A percentile compares a stretch with the other conserved stretches of the same genome.
These are phyloP conservation scores for Mesoclemmys tuberculata DNA, from an alignment of 2,113 vertebrate genomes.

Conservation along the genomic window DNA sequence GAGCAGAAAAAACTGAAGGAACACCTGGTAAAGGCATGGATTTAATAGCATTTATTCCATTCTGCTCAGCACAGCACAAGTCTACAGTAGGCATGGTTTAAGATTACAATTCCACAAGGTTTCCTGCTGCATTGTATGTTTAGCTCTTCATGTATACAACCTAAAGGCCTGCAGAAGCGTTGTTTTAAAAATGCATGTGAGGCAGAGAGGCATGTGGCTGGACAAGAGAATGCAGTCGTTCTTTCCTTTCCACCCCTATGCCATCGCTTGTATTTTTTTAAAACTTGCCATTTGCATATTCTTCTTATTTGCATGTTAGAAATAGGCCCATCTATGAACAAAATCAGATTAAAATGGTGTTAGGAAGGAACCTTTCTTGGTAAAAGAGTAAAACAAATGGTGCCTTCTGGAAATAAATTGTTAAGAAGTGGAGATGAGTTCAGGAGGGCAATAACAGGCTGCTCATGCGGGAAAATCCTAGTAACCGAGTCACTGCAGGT, in stretches of 20 bases:
- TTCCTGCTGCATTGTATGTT: neutral
- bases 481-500: fast-evolving
- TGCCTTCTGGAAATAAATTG: neutral
- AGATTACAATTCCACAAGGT: neutral
- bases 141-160: neutral
- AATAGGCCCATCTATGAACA: neutral
- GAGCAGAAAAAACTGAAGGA: neutral
- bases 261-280: neutral
- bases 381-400: neutral
- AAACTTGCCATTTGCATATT: neutral
- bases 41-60: neutral
- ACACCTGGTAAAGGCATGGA: neutral
- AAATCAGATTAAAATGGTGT: neutral
- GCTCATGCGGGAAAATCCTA: neutral
- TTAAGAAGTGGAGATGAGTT: neutral
- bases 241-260: neutral
- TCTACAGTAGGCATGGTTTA: neutral
- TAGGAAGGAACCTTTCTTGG: neutral
- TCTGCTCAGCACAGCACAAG: neutral
- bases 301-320: neutral
- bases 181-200: neutral
- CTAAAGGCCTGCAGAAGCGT: neutral
- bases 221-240: neutral
- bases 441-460: neutral
- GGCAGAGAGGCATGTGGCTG: neutral